A percentile compares a stretch with the other conserved stretches of the same genome.
phyloP scores from a whole-genome alignment of 2,888 invertebrate genomes.

The Cacoxenus indagator region DNA sequence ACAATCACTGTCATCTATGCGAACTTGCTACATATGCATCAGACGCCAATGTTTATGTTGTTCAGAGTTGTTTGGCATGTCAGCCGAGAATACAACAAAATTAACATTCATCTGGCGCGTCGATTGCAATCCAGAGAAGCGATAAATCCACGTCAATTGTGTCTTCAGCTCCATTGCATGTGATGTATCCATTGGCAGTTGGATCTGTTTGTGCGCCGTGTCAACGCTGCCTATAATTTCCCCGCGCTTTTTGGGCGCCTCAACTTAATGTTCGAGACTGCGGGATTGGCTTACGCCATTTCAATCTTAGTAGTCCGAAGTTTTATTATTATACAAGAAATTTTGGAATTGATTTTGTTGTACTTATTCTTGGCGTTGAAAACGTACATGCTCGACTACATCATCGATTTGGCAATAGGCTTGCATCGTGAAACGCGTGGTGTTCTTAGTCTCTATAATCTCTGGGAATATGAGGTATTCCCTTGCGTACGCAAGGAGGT shows the following conservation, averaged over 20 bases:
- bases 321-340: background rate
- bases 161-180: background rate
- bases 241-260: background rate
- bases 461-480: background rate
- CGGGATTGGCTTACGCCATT: background rate
- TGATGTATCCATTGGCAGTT: background rate
- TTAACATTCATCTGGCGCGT: background rate
- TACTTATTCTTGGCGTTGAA: background rate
- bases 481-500: background rate
- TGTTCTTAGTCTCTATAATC: background rate
- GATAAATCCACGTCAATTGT: background rate
- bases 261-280: background rate
- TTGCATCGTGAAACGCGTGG: background rate
- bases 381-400: background rate
- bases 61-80: background rate
- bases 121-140: background rate
- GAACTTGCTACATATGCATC: background rate
- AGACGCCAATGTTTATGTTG: background rate
- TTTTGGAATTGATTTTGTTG: background rate
- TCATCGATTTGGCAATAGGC: background rate
- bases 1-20: background rate
- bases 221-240: background rate
- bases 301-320: background rate
- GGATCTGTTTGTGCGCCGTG: background rate
- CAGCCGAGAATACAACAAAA: background rate